Evolutionary conservation across 2,888 invertebrate species (phyloP).

Genomic region (Polyommatus icarus): DNA sequence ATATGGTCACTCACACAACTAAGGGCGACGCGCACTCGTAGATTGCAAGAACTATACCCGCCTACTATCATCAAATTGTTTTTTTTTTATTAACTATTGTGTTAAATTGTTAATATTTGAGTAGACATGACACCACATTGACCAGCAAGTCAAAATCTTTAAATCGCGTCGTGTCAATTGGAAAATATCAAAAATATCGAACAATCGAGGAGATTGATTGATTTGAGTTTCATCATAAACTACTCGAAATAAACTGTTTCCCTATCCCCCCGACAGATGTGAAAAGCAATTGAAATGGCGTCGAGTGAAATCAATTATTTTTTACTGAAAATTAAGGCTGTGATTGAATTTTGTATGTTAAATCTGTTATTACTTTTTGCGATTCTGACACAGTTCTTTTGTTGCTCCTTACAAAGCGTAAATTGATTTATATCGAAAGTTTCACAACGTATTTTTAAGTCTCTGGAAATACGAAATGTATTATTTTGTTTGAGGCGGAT

Average conservation of each 20-base stretch:
- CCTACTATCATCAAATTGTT: neutral
- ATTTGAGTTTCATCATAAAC: slow-evolving; percentile 39
- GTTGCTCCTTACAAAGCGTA: neutral
- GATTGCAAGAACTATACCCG: no score
- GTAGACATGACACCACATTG: neutral
- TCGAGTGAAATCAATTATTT: slow-evolving; percentile 39
- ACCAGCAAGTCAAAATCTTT: slow-evolving; percentile 6
- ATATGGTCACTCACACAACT: no score
- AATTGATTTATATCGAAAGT: neutral
- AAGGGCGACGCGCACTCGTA: no score
- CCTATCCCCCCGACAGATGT: slow-evolving; percentile 35
- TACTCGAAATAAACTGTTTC: slow-evolving; percentile 37
- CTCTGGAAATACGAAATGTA: neutral
- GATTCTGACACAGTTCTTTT: neutral
- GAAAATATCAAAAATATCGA: slow-evolving; percentile 30
- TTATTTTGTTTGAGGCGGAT: neutral
- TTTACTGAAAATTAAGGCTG: slow-evolving; percentile 32
- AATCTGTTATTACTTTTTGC: slow-evolving; percentile 2
- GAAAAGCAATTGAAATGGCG: slow-evolving; percentile 40
- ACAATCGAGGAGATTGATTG: slow-evolving; percentile 35
- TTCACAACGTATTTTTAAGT: neutral
- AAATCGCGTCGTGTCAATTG: slow-evolving; percentile 17
- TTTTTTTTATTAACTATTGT: neutral
- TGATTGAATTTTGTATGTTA: slow-evolving; percentile 29
- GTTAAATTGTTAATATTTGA: neutral